Evolutionary conservation across 2,113 vertebrate genomes (phyloP).

Genomic region (Corydoras maculifer): DNA sequence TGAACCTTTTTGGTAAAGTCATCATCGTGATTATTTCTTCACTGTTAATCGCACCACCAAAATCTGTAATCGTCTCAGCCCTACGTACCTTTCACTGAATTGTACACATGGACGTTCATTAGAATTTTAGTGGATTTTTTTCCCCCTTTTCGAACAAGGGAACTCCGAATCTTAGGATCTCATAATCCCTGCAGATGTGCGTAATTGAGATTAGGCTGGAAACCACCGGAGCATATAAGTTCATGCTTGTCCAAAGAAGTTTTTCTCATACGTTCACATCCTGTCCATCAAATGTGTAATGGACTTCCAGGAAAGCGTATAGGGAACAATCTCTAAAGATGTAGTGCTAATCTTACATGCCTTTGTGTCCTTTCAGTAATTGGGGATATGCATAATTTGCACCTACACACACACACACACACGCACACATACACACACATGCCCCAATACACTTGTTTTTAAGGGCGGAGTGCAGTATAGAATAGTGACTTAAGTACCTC

Average conservation of each 20-base stretch:
- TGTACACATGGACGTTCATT: too few species aligned
- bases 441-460: conserved; percentile 27
- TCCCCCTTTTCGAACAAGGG: too few species aligned
- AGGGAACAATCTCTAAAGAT: conserved; percentile 5
- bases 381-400: conserved; percentile 38
- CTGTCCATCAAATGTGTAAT: conserved; percentile 20
- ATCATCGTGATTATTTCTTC: too few species aligned
- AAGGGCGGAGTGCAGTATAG: conserved; percentile 83
- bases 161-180: background rate
- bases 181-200: background rate
- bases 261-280: background rate
- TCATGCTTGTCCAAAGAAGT: background rate
- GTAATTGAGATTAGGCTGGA: background rate
- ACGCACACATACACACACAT: conserved; percentile 34
- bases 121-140: too few species aligned
- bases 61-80: too few species aligned
- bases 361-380: conserved; percentile 33
- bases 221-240: background rate
- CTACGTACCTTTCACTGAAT: too few species aligned
- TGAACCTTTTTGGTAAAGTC: too few species aligned
- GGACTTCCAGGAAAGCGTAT: conserved; percentile 11
- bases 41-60: too few species aligned
- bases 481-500: conserved; percentile 97
- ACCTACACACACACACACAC: conserved; percentile 34
- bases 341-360: conserved; percentile 25